phyloP scores from a whole-genome alignment of 2,113 vertebrate genomes.

The Dipodomys ordii region DNA sequence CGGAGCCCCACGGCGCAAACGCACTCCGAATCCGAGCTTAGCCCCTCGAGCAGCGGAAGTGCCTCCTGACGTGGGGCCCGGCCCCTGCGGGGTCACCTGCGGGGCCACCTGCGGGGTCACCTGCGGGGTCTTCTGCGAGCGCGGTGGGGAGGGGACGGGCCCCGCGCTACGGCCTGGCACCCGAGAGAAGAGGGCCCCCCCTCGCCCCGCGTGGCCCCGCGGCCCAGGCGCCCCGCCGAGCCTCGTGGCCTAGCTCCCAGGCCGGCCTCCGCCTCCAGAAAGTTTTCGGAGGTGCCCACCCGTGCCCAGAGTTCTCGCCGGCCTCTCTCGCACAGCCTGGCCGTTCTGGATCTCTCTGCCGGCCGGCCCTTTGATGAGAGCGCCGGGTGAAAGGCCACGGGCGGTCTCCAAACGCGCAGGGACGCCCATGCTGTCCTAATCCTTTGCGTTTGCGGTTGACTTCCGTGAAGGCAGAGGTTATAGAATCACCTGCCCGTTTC shows the following conservation, averaged over 20 bases:
- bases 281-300: slow-evolving; percentile 8
- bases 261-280: not conserved
- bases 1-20: not conserved
- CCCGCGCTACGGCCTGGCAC: not conserved
- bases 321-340: not conserved
- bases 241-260: slow-evolving; percentile 22
- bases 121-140: not conserved
- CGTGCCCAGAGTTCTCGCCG: not conserved
- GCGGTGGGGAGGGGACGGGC: not conserved
- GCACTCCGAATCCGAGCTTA: not conserved
- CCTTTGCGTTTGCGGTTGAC: slow-evolving; percentile 28
- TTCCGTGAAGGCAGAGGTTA: slow-evolving; percentile 23
- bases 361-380: not conserved
- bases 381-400: not conserved
- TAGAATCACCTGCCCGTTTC: not conserved
- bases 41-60: not conserved
- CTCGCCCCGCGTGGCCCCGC: not conserved
- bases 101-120: too few relatives aligned
- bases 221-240: not conserved
- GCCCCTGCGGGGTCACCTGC: not conserved
- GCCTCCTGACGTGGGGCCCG: not conserved
- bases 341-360: not conserved
- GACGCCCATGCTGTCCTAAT: not conserved
- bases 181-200: not conserved
- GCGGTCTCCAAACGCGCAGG: not conserved